Conservation (phyloP, 2,113 vertebrate species). For the Myanophis thanlyinensis region DNA sequence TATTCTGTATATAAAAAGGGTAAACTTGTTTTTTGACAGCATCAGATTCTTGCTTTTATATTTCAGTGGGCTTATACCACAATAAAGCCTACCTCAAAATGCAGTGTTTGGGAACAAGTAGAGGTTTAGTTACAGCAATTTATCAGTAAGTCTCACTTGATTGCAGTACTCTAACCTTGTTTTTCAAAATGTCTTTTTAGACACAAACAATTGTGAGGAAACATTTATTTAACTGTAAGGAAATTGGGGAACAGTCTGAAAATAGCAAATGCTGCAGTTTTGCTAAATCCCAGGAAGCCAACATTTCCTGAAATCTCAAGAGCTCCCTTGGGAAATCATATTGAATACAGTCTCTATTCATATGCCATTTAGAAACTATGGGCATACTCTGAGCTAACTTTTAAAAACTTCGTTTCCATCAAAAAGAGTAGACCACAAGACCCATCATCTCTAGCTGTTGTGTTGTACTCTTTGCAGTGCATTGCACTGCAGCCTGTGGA, state of each 20-base stretch:
- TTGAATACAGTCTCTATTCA: not conserved
- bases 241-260: not conserved
- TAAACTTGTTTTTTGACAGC: not conserved
- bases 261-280: not conserved
- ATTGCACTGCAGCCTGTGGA: not conserved
- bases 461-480: not conserved
- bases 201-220: not conserved
- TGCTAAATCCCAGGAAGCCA: not conserved
- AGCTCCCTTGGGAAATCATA: not conserved
- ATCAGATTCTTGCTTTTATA: not conserved
- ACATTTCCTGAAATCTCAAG: not conserved
- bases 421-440: not conserved
- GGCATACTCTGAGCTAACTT: not conserved
- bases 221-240: not conserved
- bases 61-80: not conserved
- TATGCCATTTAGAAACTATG: not conserved
- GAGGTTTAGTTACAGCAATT: not conserved
- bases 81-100: not conserved
- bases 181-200: not conserved
- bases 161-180: not conserved
- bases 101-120: not conserved
- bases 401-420: not conserved
- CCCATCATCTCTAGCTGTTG: not conserved
- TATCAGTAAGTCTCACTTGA: not conserved
- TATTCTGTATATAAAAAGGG: accelerated